These are phyloP conservation scores for Melieria omissa DNA, from an alignment of 2,888 invertebrate genomes.

Conservation along the genomic window DNA sequence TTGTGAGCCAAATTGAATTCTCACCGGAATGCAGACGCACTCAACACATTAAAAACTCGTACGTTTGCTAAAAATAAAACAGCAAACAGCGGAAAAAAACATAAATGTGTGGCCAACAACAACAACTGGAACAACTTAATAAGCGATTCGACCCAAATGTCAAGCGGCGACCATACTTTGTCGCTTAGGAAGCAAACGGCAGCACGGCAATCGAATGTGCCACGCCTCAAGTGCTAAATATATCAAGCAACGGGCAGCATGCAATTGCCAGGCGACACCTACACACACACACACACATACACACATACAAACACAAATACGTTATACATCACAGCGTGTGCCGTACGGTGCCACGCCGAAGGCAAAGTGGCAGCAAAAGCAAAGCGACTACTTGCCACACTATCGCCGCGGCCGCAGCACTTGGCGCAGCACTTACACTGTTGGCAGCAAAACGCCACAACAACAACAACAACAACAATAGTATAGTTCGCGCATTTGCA, in stretches of 20 bases:
- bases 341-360: background rate
- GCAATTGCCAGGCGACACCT: too few relatives aligned
- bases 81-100: too few relatives aligned
- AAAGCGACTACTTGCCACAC: background rate
- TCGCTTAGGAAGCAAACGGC: slow-evolving; percentile 6
- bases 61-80: too few relatives aligned
- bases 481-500: slow-evolving; percentile 9
- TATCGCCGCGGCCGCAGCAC: background rate
- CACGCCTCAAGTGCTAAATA: slow-evolving; percentile 5
- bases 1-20: too few relatives aligned
- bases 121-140: too few relatives aligned
- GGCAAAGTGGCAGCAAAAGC: slow-evolving; percentile 12
- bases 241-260: too few relatives aligned
- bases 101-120: too few relatives aligned
- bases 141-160: too few relatives aligned
- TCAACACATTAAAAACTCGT: too few relatives aligned
- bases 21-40: too few relatives aligned
- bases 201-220: slow-evolving; percentile 23
- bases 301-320: background rate
- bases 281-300: too few relatives aligned
- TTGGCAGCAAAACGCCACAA: background rate
- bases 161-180: background rate
- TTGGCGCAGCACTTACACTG: background rate
- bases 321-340: too few relatives aligned
- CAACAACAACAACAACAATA: slow-evolving; percentile 8